These are phyloP conservation scores for Amniataba percoides DNA, from an alignment of 2,797 vertebrate genomes.

Conservation along the genomic window DNA sequence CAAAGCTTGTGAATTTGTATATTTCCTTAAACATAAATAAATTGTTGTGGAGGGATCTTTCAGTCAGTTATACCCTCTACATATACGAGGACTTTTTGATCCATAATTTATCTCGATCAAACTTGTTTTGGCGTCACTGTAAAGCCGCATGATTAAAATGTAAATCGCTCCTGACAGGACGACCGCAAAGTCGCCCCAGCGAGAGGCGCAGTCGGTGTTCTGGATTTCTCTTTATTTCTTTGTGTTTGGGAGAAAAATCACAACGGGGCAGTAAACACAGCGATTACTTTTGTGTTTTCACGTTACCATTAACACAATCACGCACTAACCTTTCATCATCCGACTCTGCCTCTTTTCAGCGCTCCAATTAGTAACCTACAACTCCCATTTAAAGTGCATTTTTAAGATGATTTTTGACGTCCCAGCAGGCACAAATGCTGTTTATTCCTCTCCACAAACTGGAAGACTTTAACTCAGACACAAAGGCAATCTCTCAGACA, in stretches of 20 bases:
- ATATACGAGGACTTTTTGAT: background rate
- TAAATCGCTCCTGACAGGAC: constrained; percentile 23
- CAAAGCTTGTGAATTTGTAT: background rate
- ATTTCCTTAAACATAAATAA: background rate
- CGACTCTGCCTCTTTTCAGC: constrained; percentile 3
- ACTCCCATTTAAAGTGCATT: constrained; percentile 44
- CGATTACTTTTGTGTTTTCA: constrained; percentile 52
- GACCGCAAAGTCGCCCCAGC: background rate
- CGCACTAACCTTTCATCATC: constrained; percentile 34
- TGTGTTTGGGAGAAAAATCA: constrained; percentile 19
- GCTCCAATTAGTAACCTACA: constrained; percentile 44
- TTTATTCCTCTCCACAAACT: constrained; percentile 23
- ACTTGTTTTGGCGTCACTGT: background rate
- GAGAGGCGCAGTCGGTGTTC: background rate
- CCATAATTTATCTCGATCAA: background rate
- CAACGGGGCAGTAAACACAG: background rate
- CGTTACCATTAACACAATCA: constrained; percentile 51
- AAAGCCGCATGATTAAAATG: constrained; percentile 22
- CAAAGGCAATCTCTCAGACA: constrained; percentile 52
- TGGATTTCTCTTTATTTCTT: background rate
- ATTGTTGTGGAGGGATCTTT: background rate
- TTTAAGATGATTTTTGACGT: constrained; percentile 24
- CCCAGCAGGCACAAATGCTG: constrained; percentile 17
- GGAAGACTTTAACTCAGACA: constrained; percentile 39
- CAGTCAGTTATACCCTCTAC: background rate